A percentile compares a stretch with the other conserved stretches of the same genome.
Evolutionary conservation across 1,140 invertebrate species (phyloP).

Genomic region (Tetragnatha versicolor): DNA sequence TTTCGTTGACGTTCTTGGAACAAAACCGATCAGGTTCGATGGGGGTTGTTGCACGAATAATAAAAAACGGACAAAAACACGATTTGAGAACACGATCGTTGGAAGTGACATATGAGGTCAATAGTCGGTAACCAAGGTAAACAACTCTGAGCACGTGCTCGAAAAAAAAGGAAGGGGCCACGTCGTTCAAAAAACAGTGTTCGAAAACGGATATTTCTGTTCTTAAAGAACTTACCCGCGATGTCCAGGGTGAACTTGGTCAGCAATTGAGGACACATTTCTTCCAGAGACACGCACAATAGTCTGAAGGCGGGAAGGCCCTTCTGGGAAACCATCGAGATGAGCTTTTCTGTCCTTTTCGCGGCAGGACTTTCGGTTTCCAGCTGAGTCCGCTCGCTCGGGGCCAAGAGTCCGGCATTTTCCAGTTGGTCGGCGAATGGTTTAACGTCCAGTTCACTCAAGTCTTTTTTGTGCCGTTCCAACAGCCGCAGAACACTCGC

Average conservation of each 20-base stretch:
- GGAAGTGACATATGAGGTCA: too few species aligned
- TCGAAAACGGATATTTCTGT: too few species aligned
- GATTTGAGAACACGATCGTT: too few species aligned
- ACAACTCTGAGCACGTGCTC: too few species aligned
- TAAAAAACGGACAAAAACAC: too few species aligned
- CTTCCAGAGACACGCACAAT: slow-evolving; percentile 52
- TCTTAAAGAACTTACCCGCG: slow-evolving; percentile 29
- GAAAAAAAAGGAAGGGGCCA: too few species aligned
- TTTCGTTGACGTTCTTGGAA: too few species aligned
- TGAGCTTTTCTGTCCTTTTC: slow-evolving; percentile 19
- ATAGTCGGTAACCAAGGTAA: too few species aligned
- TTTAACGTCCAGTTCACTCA: slow-evolving; percentile 13
- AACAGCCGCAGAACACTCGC: slow-evolving; percentile 41
- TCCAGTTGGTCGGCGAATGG: slow-evolving; percentile 36
- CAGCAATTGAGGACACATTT: slow-evolving; percentile 31
- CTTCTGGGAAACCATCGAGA: slow-evolving; percentile 22
- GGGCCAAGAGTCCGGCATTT: slow-evolving; percentile 17
- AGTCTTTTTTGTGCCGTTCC: slow-evolving; percentile 41
- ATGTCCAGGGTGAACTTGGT: slow-evolving; percentile 52
- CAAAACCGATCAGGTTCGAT: too few species aligned
- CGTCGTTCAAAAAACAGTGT: too few species aligned
- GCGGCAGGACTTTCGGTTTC: not conserved
- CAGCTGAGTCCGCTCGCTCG: not conserved
- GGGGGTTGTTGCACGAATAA: too few species aligned
- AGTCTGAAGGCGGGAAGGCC: slow-evolving; percentile 34